Evolutionary conservation across 2,888 invertebrate species (phyloP), one percentile per base, ranked within the genome.

Genomic region (Scaptomyza caliginosa): DNA sequence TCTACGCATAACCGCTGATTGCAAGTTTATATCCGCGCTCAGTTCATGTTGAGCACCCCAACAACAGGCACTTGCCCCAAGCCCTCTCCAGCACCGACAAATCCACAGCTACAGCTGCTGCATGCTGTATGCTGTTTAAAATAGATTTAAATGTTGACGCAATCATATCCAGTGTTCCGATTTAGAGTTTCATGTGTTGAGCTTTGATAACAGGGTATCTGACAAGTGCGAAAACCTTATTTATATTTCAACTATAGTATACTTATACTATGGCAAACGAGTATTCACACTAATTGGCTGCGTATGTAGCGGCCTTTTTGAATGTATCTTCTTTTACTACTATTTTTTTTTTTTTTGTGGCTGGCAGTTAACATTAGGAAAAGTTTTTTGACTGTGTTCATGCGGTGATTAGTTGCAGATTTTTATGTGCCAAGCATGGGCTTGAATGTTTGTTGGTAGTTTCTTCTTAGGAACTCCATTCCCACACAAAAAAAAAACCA

Each of bases 1-100:
- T 78, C 78, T 67, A 78, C 82, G 34, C 34, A 76, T 54, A 85
- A 76, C 85, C 81, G 76, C 85, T 74, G 82, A 81, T 81, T 85
- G 79, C 79, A 72, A 85, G 81, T 74, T 74, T 82, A 81, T 82
- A 78, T 78, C 67, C 63, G 66, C 69, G 46, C 32, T 46, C 59
- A 63, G 75, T 68, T 80, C 67, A 69, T 70, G 75, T 62, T 62
- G 48, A 66, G 63, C 49, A 36, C 49, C 42, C 59, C 56, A 52
- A 32, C 21, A 21, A n/a, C 50, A 36, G 40, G 45, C 40, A 30
- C 63, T 51, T 51, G 40, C 66, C 50, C n/a, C 58, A 16, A 11
- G 10, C 0, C 21, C 13, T 6, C n/a, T 30, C 13, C 10, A 2
- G 17, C 6, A 5, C 6, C 30, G 16, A 3, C 34, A 34, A 8